Conservation (phyloP, 2,797 vertebrate genomes). For the Poeciliopsis infans region DNA sequence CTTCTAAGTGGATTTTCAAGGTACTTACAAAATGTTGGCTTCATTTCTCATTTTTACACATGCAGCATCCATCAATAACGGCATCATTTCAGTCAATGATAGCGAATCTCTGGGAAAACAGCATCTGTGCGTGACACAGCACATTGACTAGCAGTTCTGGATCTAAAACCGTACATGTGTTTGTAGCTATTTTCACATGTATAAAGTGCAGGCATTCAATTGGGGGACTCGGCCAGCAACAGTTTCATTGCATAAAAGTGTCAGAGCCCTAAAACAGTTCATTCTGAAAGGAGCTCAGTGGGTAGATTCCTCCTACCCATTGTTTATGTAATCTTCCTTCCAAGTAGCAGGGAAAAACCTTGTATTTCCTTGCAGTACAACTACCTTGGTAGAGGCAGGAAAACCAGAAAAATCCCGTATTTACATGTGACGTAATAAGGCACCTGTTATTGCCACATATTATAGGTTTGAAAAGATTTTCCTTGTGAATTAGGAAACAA, state of each 20-base stretch:
- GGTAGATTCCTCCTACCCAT: background rate
- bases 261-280: no score
- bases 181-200: no score
- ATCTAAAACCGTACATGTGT: background rate
- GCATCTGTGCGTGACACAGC: no score
- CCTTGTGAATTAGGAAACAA: slow-evolving; percentile 29
- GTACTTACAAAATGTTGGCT: slow-evolving; percentile 8
- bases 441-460: slow-evolving; percentile 23
- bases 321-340: background rate
- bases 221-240: no score
- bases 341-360: background rate
- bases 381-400: no score
- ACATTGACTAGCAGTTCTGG: background rate
- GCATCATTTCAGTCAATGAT: slow-evolving; percentile 9
- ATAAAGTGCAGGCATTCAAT: no score
- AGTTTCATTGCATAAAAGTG: no score
- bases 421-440: slow-evolving; percentile 29
- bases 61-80: background rate
- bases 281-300: no score
- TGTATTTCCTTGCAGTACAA: background rate
- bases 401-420: background rate
- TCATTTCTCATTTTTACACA: slow-evolving; percentile 5
- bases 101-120: background rate
- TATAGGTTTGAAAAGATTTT: slow-evolving; percentile 37
- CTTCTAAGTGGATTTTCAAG: background rate